Base-by-base conservation (phyloP, 2,888 invertebrate genomes). In the Ptychoptera contaminata region DNA sequence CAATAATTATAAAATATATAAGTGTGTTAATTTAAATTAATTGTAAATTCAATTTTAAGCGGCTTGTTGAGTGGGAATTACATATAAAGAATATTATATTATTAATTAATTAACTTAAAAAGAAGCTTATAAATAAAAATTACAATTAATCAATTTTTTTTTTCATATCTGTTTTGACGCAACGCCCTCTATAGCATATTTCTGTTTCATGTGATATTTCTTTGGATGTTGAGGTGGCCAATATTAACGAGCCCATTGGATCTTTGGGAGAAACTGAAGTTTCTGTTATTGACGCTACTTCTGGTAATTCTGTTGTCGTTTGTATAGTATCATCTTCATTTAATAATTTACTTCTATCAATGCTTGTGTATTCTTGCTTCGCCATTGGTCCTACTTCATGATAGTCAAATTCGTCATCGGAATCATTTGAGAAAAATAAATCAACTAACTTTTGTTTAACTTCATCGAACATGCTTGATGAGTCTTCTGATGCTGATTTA, bases 151-250 rank as follows among this genome's bases (percentile, higher is more conserved):
- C 31, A 30, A 34, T 34, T 35, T 42, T 42, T 2, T 35, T 42
- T 11, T 42, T 42, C 15, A 34, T 34, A 38, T 45, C 42, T 31
- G 74, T 72, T 67, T 86, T 86, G 50, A 87, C 76, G 61, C 88
- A 88, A 57, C 80, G 78, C 11, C 88, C 88, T 58, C 82, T 76
- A 61, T 82, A 88, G 58, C 88, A 88, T 50, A 88, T 88, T 67
- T 87, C 87, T 32, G 87, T 87, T 72, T 87, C 85, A 53, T 86
- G 81, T 11, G 85, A 82, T 37, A 84, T 70, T 61, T 83, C 83
- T 15, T 85, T 85, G 2, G 83, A 82, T 56, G 81, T 83, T 2
- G 84, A 82, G 1, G 86, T 87, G 35, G 65, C 63, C 48, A 61
- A 65, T 8, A 65, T 60, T n/a, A 62, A 61, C 46, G 62, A 59